phyloP scores from a whole-genome alignment of 2,113 vertebrate genomes.

The Cettia cetti region DNA sequence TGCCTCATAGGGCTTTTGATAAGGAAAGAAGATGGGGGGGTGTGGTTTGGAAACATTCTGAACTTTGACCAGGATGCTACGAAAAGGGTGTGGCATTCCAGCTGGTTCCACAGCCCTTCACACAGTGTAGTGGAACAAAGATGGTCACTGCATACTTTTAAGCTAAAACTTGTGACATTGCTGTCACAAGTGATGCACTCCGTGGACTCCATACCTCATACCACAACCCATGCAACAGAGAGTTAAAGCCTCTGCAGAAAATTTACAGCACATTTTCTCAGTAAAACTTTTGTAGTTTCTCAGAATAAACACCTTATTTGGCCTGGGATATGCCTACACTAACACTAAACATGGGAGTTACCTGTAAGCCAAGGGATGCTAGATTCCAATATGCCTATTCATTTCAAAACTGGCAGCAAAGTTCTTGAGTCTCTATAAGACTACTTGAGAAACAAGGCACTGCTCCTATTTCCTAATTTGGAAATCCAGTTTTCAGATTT shows the following conservation, averaged over 20 bases:
- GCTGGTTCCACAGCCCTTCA: neutral
- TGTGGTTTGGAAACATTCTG: neutral
- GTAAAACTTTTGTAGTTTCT: neutral
- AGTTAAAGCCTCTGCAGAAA: neutral
- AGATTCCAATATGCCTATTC: neutral
- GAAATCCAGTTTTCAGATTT: constrained; percentile 11
- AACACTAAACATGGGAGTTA: neutral
- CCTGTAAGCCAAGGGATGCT: neutral
- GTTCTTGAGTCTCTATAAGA: neutral
- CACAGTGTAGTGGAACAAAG: fast-evolving
- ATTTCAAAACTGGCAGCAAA: constrained; percentile 12
- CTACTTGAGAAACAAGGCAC: constrained; percentile 3
- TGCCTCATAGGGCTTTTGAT: neutral
- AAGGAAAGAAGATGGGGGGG: neutral
- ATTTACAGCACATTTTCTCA: neutral
- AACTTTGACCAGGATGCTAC: neutral
- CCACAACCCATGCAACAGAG: neutral
- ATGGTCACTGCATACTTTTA: neutral
- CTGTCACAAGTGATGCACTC: neutral
- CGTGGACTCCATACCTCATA: neutral
- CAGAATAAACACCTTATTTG: neutral
- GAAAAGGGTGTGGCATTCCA: neutral
- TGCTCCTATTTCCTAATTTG: neutral
- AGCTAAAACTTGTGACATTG: neutral
- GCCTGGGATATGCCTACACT: neutral